Conservation (phyloP, 2,797 vertebrate genomes). For the Sandelia bainsii region DNA sequence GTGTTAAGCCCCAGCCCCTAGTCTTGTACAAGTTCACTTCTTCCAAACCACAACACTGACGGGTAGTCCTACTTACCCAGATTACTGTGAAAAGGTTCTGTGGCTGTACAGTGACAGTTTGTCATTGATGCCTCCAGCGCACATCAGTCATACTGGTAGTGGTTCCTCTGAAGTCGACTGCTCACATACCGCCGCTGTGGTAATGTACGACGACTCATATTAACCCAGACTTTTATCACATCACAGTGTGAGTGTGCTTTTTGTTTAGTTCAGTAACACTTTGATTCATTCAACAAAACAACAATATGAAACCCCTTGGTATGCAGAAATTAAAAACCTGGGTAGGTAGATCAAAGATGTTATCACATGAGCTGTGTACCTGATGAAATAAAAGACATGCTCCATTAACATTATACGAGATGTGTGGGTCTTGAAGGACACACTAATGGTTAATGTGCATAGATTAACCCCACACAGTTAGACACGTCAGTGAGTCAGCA, state of each 20-base stretch:
- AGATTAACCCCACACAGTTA: constrained; percentile 32
- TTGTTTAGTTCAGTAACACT: constrained; percentile 66
- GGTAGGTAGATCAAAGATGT: constrained; percentile 51
- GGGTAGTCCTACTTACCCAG: constrained; percentile 70
- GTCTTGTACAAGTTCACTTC: constrained; percentile 59
- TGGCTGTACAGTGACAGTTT: constrained; percentile 79
- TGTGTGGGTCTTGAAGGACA: constrained; percentile 13
- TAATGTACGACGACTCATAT: constrained; percentile 65
- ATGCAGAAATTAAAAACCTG: constrained; percentile 42
- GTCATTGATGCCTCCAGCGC: constrained; percentile 72
- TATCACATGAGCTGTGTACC: not conserved
- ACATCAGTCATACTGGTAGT: constrained; percentile 75
- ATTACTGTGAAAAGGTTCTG: constrained; percentile 76
- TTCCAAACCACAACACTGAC: constrained; percentile 81
- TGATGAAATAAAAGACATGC: constrained; percentile 14
- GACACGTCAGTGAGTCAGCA: constrained; percentile 74
- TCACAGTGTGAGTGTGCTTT: constrained; percentile 48
- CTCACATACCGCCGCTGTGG: constrained; percentile 64
- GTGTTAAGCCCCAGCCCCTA: constrained; percentile 50
- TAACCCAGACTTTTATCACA: constrained; percentile 60
- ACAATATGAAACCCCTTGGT: constrained; percentile 65
- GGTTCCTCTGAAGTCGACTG: constrained; percentile 73
- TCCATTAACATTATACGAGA: constrained; percentile 4
- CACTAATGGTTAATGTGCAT: not conserved
- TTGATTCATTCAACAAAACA: constrained; percentile 82